Base-by-base conservation (phyloP, 1,140 invertebrate genomes). In the Hylyphantes graminicola region DNA sequence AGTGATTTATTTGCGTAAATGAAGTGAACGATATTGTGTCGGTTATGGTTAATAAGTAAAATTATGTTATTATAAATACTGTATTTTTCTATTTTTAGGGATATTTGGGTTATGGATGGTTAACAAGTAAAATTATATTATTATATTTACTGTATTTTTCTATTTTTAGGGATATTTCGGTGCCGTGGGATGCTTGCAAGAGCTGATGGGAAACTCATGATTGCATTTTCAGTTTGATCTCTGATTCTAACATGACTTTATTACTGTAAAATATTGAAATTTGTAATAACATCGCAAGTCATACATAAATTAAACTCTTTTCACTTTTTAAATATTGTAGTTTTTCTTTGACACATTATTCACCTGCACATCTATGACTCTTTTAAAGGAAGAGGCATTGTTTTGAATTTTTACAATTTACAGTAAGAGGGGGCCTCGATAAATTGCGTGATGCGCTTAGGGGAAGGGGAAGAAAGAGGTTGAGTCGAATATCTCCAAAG, bases 141-240 rank as follows among this genome's bases (percentile, higher is more conserved):
- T n/a, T n/a, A 6, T n/a, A 54, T 17, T 13, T 53, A 6, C 17
- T 65, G 7, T 65, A 17, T 35, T 51, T 75, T 65, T 51, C 57
- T 51, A 21, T 63, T 84, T 78, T 86, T 88, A 92, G 93, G 95
- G 95, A 17, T 99, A 99, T 89, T 99, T 98, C 91, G 97, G 97
- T 68, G 96, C 97, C 53, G 94, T 98, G 74, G 97, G 97, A 50
- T 98, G 97, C 90, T 90, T 99, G 51, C 91, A 98, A 82, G 94
- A 97, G 89, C 19, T 85, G 63, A 85, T 85, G 85, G 76, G 67
- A 57, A 70, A 17, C 70, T 65, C 74, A 55, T 81, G 51, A 72
- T 63, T 5, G 64, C 48, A 77, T 77, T 53, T 77, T 50, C n/a
- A n/a, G 13, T 50, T 72, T 51, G n/a, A 15, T 11, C 35, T 50